Evolutionary conservation across 1,140 invertebrate species (phyloP).

Genomic region (Chironomus striatipennis): DNA sequence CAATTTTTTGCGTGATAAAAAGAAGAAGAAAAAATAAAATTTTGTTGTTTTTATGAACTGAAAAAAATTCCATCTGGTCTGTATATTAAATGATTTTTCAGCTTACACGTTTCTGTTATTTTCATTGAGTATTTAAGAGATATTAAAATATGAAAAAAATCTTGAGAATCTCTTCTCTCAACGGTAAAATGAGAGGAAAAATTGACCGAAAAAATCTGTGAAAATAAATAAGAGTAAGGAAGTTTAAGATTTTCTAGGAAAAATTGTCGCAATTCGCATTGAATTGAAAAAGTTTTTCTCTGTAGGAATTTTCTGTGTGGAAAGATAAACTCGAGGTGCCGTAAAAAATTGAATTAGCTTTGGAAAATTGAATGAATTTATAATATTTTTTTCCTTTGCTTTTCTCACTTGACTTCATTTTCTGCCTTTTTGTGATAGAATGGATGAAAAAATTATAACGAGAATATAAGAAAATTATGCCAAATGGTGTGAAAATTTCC

Average conservation of each 20-base stretch:
- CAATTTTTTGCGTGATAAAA: background rate
- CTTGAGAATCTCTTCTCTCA: background rate
- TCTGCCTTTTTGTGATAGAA: background rate
- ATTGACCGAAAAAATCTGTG: background rate
- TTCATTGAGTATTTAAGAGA: no score
- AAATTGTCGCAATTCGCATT: background rate
- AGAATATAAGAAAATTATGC: background rate
- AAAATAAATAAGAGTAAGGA: no score
- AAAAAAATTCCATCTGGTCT: background rate
- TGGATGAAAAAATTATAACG: background rate
- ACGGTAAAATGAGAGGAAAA: background rate
- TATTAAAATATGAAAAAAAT: no score
- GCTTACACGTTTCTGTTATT: no score
- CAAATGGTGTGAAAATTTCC: background rate
- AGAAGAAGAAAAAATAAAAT: background rate
- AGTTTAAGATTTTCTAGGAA: no score
- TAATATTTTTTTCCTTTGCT: background rate
- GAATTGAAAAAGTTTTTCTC: background rate
- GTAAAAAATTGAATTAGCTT: background rate
- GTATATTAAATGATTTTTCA: background rate
- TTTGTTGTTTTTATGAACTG: background rate
- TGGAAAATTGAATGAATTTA: slow-evolving; percentile 9
- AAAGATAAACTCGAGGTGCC: slow-evolving; percentile 1
- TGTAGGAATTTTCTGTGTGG: background rate
- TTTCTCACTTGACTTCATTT: background rate